Evolutionary conservation across 2,888 invertebrate genomes (phyloP).

Genomic region (Tenthredo livida): DNA sequence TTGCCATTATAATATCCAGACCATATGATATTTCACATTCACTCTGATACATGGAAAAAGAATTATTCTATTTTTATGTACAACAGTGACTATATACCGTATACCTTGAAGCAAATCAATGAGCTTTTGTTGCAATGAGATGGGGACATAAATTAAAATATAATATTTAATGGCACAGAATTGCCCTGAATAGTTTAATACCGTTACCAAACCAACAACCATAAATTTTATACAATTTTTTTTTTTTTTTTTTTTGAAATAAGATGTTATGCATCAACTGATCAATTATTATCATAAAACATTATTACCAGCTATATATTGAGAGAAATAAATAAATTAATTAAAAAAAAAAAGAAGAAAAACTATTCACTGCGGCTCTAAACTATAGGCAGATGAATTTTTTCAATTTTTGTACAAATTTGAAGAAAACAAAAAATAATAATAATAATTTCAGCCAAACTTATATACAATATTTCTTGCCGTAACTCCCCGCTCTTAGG

Average conservation of each 20-base stretch:
- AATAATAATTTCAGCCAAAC: slow-evolving; percentile 45
- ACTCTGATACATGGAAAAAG: neutral
- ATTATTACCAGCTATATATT: neutral
- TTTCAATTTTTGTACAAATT: slow-evolving; percentile 52
- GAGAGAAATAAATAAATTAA: neutral
- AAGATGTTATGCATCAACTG: neutral
- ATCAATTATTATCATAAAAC: neutral
- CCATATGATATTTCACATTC: slow-evolving; percentile 14
- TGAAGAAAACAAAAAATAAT: neutral
- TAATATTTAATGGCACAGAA: slow-evolving; percentile 20
- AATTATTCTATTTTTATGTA: slow-evolving; percentile 28
- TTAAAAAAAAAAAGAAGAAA: neutral
- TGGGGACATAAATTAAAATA: slow-evolving; percentile 41
- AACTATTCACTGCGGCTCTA: slow-evolving; percentile 9
- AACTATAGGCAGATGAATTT: neutral
- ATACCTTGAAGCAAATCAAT: slow-evolving; percentile 45
- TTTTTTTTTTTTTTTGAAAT: neutral
- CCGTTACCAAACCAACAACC: slow-evolving; percentile 39
- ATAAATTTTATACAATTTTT: slow-evolving; percentile 16
- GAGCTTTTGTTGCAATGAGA: slow-evolving; percentile 53
- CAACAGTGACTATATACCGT: neutral
- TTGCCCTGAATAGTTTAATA: slow-evolving; percentile 30
- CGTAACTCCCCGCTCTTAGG: slow-evolving; percentile 76
- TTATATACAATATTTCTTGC: slow-evolving; percentile 59
- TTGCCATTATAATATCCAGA: slow-evolving; percentile 13